Evolutionary conservation across 1,140 invertebrate species (phyloP), one percentile per base, ranked within the genome.

Genomic region (Drosophila aff.): DNA sequence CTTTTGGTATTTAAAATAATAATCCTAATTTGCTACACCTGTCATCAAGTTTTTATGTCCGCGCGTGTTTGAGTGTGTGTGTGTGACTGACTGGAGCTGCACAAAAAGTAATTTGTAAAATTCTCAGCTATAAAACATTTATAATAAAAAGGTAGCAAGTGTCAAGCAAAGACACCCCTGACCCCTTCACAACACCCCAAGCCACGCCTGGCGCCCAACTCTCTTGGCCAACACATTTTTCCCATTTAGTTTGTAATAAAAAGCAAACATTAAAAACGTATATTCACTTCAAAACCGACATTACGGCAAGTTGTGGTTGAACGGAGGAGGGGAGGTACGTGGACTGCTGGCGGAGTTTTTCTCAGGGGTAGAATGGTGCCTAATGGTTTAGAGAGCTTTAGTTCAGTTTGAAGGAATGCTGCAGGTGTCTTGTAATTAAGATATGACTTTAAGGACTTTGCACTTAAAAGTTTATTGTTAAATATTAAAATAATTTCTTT

Each of bases 11-110:
- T 87, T 81, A 83, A 87, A 78, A 87, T 89, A 83, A 87, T 87
- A 89, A 89, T 87, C 81, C 77, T 83, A 78, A 87, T 87, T 87
- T 89, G 81, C 60, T 57, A 75, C 84, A 87, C 77, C 84, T 87
- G 84, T 81, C 84, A 61, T 75, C 84, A 79, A 75, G 61, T 74
- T 87, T 82, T 89, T 74, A 77, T 82, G 75, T 33, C 36, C 49
- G 13, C 55, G 52, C 63, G 47, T 64, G 64, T 33, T 33, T 33
- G 5, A 71, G 50, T 55, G 67, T 78, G 44, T 46, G 43, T 46
- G 44, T 21, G 46, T 66, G 67, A 38, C 47, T 44, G 36, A 64
- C 69, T 52, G 69, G 67, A 58, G 69, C 62, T 81, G 69, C 82
- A 76, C 65, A 82, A 89, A 87, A 87, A 72, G 84, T 84, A 87